Evolutionary conservation across 2,113 vertebrate genomes (phyloP), one percentile per base, ranked within the genome.

Genomic region (Nothocercus nigrocapillus): DNA sequence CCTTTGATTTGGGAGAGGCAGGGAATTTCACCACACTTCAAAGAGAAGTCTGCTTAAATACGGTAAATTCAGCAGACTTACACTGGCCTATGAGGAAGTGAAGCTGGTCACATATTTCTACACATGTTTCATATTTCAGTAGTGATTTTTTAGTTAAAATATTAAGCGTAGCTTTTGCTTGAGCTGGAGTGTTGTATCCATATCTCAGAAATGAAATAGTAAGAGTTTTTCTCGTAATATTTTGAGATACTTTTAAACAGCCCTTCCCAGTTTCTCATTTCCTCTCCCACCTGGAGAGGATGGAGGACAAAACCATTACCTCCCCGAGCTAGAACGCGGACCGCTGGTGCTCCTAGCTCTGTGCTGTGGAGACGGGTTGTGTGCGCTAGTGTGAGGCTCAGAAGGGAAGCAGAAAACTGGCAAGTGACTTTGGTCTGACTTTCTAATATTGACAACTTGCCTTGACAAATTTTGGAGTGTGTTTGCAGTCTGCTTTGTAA

Each of bases 221-320:
- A 53, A 2, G 8, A 10, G 14, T 56, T 47, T 85, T 85, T 88
- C 40, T 80, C 59, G 63, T 70, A 51, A 62, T 69, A 70, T 25
- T 70, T 51, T 67, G 64, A 88, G 45, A 38, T 90, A 69, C 56
- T 82, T 93, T 86, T n/a, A 93, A 88, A 83, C 21, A 81, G 62
- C 25, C 6, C 40, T 79, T 66, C 1, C 2, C 56, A 58, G 8
- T 89, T 91, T 66, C 32, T 79, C 8, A 90, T 89, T 53, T 74
- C 10, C 28, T 82, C 40, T 83, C 40, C 9, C 21, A 61, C 5
- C 18, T 84, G 77, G 66, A 87, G 44, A 87, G 68, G 61, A 59
- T 77, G 49, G 77, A 69, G 67, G 30, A 81, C 51, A 75, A 9
- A 67, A 51, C 25, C 45, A n/a, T 51, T 94, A 40, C 76, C 54